Base-by-base conservation (phyloP, 2,113 vertebrate genomes). In the Ochotona princeps region DNA sequence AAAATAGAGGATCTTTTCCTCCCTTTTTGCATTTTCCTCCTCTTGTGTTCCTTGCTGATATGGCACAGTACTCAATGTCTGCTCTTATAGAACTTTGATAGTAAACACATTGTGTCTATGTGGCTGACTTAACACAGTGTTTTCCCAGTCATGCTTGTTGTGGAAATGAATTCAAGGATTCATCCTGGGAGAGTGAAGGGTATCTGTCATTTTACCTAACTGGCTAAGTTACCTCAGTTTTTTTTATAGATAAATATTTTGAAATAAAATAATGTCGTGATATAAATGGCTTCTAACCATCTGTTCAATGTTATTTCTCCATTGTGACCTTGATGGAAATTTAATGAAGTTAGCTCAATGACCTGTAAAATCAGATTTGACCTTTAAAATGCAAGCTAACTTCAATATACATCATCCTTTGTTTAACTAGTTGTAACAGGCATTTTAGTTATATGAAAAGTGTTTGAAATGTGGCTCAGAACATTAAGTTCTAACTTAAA, bases 321-420 rank as follows among this genome's bases (percentile, higher is more conserved):
- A 74, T 49, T 67, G 78, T 90, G 67, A 49, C 21, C 82, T 86
- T 96, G 82, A 90, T 73, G 93, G 57, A 89, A 94, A 95, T 95
- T 97, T 90, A 92, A 94, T 85, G 61, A 94, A 93, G 1, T 92
- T 95, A 85, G 73, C 92, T 5, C 30, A 92, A 30, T 97, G 91
- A 97, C 95, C 92, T 97, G 70, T 21, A 5, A 96, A 96, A 95
- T 96, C 89, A 96, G 87, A 91, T 83, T 51, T 47, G 79, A 26
- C 54, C 75, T 96, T 96, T 89, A 95, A 97, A 95, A 54, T 83
- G 51, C 61, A 84, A 94, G 25, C 2, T 92, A 26, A 83, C 90
- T 60, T 78, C 61, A 66, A 69, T 81, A 90, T 44, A 86, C 90
- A 92, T 83, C 12, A 90, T n/a, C 51, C 18, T 83, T 96, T 66